Percentiles rank a stretch among this genome's conserved stretches.
Evolutionary conservation across 1,140 invertebrate genomes (phyloP).

Genomic region (Ceratina australensis): DNA sequence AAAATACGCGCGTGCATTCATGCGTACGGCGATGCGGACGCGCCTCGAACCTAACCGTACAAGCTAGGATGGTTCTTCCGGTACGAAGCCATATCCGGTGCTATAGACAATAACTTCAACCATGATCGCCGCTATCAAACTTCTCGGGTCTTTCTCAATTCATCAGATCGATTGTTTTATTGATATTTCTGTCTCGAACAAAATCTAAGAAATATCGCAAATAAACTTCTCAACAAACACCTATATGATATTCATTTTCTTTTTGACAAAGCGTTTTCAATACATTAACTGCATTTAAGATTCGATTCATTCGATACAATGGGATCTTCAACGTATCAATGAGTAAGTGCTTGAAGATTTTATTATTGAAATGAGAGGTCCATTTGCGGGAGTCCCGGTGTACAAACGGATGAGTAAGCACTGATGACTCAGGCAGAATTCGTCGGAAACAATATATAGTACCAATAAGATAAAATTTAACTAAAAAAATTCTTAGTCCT

Average conservation of each 20-base stretch:
- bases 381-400: not conserved
- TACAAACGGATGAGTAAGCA: not conserved
- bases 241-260: no score
- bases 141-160: constrained; percentile 40
- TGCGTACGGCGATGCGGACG: constrained; percentile 56
- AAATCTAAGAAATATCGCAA: no score
- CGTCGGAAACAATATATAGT: no score
- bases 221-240: no score
- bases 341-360: no score
- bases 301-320: no score
- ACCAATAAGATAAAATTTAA: no score
- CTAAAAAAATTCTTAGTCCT: no score
- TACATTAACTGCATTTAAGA: no score
- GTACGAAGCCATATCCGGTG: constrained; percentile 70
- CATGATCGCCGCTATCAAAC: constrained; percentile 35
- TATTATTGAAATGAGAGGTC: not conserved
- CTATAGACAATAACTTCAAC: constrained; percentile 61
- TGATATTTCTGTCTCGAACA: no score
- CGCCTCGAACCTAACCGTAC: constrained; percentile 54
- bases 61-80: constrained; percentile 69
- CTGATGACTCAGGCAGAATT: not conserved
- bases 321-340: no score
- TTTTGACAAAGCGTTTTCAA: no score
- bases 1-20: constrained; percentile 47
- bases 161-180: not conserved